Conservation (phyloP, 2,888 invertebrate species). For the Rhagium mordax region DNA sequence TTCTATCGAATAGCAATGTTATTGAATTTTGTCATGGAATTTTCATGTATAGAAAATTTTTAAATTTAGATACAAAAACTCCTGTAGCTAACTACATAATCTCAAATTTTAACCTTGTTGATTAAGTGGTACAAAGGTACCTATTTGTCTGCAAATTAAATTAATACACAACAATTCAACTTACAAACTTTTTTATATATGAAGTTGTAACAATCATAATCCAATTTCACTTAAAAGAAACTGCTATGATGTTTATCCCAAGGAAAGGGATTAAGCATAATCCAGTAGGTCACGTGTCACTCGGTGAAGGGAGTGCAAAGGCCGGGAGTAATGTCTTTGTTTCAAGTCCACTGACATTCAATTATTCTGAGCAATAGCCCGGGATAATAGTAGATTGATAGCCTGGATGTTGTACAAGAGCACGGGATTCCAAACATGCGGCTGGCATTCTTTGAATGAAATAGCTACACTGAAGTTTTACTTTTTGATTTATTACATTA, state of each 20-base stretch:
- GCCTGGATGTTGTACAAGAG: slow-evolving; percentile 43
- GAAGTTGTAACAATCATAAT: not conserved
- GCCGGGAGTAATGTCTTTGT: slow-evolving; percentile 70
- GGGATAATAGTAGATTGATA: slow-evolving; percentile 69
- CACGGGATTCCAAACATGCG: slow-evolving; percentile 5
- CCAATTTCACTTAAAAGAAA: slow-evolving; percentile 21
- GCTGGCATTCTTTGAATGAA: not conserved
- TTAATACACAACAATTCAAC: no score
- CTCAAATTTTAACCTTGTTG: no score
- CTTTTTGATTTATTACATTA: not conserved
- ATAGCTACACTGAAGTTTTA: not conserved
- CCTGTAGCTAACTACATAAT: no score
- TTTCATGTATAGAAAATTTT: no score
- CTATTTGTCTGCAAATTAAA: no score
- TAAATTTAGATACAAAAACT: no score
- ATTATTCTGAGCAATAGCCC: slow-evolving; percentile 70
- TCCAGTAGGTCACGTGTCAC: slow-evolving; percentile 66
- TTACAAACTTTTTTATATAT: not conserved
- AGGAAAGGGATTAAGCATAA: slow-evolving; percentile 57
- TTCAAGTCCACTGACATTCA: slow-evolving; percentile 70
- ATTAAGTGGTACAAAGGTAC: no score
- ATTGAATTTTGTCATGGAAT: no score
- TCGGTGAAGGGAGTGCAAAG: slow-evolving; percentile 62
- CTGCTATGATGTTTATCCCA: slow-evolving; percentile 13
- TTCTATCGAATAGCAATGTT: no score